Evolutionary conservation across 1,140 invertebrate genomes (phyloP), one percentile per base, ranked within the genome.

Genomic region (Cotesia glomerata): DNA sequence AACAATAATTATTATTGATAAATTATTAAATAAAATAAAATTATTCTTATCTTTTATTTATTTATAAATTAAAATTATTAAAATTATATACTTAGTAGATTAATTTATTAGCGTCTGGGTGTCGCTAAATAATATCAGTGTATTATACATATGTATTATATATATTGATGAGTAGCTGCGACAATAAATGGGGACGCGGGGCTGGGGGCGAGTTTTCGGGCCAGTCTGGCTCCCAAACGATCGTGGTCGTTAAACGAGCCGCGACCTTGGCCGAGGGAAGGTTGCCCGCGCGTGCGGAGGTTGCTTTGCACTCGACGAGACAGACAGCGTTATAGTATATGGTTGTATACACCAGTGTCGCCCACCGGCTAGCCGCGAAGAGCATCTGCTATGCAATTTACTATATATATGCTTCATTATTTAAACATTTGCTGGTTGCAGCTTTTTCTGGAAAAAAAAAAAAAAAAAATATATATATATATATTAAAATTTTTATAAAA

Each of bases 221-320:
- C 64, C 74, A 75, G 70, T 75, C 73, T 76, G 73, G 74, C 74
- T 75, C 76, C 72, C 59, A 77, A 78, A 79, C 73, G 76, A 78
- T 77, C 72, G 72, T 69, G 75, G 73, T 75, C 70, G 72, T 76
- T 74, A 71, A 73, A 71, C 71, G 71, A 73, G 66, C 63, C 74
- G 62, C 71, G 77, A 80, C 76, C 78, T 79, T 79, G 78, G 76
- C 76, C 77, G 73, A 72, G 64, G 76, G 74, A 77, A 80, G 76
- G 78, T 75, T 75, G 76, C 59, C 71, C 69, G 68, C 56, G 63
- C 49, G 56, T 56, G 73, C 61, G 32, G 68, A 74, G 63, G 35
- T 16, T 54, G 68, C 36, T 61, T 39, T 69, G 54, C 61, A 45
- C 59, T 54, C 56, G 39, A 26, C 39, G 65, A 54, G 51, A 49